These are phyloP conservation scores for Neocrepidodera transversa DNA, from an alignment of 2,888 invertebrate genomes.

Conservation along the genomic window DNA sequence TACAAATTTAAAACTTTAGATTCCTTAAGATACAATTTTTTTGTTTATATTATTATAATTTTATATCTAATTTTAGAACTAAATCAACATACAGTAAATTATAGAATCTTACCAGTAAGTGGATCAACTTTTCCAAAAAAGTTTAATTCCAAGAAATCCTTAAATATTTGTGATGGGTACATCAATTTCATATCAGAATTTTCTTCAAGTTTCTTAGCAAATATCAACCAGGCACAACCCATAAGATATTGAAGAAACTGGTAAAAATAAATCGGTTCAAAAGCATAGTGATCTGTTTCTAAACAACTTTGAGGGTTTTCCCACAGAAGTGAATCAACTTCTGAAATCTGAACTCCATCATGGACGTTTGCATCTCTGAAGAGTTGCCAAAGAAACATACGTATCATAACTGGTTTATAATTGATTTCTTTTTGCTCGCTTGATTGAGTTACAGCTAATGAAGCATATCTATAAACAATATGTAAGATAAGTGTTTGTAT, in stretches of 20 bases:
- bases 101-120: conserved; percentile 45
- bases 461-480: conserved; percentile 5
- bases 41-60: no score
- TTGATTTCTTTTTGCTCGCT: neutral
- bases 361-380: conserved; percentile 65
- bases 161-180: conserved; percentile 62
- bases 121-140: conserved; percentile 60
- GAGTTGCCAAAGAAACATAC: conserved; percentile 68
- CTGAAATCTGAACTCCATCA: conserved; percentile 61
- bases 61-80: no score
- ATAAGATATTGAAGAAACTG: conserved; percentile 67
- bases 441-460: neutral
- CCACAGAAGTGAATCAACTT: conserved; percentile 63
- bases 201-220: conserved; percentile 51
- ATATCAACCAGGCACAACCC: conserved; percentile 57
- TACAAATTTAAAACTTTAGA: no score
- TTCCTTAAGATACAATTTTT: no score
- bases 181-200: conserved; percentile 59
- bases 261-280: conserved; percentile 69
- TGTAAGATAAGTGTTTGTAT: no score
- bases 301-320: conserved; percentile 62
- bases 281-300: conserved; percentile 63
- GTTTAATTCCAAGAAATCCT: conserved; percentile 63
- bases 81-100: neutral
- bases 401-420: conserved; percentile 57